Evolutionary conservation across 2,113 vertebrate species (phyloP).

Genomic region (Bagarius yarrelli): DNA sequence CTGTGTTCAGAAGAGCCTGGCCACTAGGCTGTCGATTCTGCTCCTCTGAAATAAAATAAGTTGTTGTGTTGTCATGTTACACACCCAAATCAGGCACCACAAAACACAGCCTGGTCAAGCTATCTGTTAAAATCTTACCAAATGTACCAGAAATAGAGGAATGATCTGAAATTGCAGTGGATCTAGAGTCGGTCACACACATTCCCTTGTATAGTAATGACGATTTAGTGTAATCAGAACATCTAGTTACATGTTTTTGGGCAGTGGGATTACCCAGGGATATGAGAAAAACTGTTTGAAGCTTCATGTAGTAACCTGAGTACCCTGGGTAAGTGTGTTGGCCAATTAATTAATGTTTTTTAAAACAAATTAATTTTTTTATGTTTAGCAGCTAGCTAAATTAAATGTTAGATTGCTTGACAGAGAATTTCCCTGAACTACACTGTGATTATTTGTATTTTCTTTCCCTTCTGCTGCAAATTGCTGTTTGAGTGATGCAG

Average conservation of each 20-base stretch:
- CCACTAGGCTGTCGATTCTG: conserved; percentile 62
- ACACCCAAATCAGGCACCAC: neutral
- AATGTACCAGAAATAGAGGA: neutral
- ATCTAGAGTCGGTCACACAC: neutral
- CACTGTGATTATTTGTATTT: neutral
- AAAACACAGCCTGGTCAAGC: neutral
- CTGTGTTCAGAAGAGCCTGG: conserved; percentile 69
- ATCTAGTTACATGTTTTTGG: neutral
- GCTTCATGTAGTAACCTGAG: neutral
- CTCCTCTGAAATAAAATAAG: conserved; percentile 73
- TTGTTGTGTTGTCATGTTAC: neutral
- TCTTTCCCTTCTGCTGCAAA: neutral
- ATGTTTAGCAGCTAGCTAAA: neutral
- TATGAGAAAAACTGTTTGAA: neutral
- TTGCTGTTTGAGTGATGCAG: neutral
- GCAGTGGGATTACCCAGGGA: neutral
- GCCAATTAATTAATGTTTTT: neutral
- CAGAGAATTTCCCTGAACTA: neutral
- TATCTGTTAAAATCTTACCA: neutral
- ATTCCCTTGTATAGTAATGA: neutral
- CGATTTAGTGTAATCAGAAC: neutral
- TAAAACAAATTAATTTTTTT: neutral
- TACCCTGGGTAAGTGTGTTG: neutral
- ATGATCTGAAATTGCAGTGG: neutral
- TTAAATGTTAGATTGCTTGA: neutral